Base-by-base conservation (phyloP, 2,113 vertebrate species). In the Monopterus albus region DNA sequence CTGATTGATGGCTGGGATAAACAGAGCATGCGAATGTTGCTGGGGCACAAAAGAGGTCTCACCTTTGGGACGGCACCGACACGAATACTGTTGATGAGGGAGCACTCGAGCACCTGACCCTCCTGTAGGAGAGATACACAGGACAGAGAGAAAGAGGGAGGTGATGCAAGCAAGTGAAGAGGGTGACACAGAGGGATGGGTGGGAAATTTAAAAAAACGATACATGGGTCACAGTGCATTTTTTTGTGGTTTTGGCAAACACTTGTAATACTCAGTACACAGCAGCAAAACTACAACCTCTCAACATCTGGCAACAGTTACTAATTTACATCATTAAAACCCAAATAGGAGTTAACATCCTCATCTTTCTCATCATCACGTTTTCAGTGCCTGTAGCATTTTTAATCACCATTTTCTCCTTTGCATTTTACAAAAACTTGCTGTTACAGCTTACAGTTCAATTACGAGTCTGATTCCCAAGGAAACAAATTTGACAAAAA, bases 1-100 rank as follows among this genome's bases (percentile, higher is more conserved):
- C 21, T 25, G 51, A 45, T 1, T 0, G 17, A n/a, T 31, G 2
- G 35, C 31, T 23, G 12, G 0, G 1, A 18, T 6, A 51, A 3
- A 33, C 31, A 53, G 42, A 35, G 17, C 0, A 57, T 0, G 8
- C 3, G 47, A 61, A 23, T 66, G 67, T 58, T 52, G 56, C 52
- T 17, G 36, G 38, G 53, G 53, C 50, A 67, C 38, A 70, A 29
- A 58, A 2, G 20, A 67, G 36, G 71, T 70, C 90, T 93, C 94
- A 99, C 98, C 96, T 97, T 99, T 61, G 96, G 96, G 58, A 94
- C 88, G 36, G 93, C 89, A 82, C 95, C 96, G 56, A 92, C 91
- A 1, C 97, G 96, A 72, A 99, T 95, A 57, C 97, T 98, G 94
- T 99, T 99, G 94, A 99, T 97, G 73, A 99, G 94, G 47, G 96